Percentiles rank a stretch among this genome's conserved stretches.
Conservation (phyloP, 1,140 invertebrate species). For the Manduca sexta region DNA sequence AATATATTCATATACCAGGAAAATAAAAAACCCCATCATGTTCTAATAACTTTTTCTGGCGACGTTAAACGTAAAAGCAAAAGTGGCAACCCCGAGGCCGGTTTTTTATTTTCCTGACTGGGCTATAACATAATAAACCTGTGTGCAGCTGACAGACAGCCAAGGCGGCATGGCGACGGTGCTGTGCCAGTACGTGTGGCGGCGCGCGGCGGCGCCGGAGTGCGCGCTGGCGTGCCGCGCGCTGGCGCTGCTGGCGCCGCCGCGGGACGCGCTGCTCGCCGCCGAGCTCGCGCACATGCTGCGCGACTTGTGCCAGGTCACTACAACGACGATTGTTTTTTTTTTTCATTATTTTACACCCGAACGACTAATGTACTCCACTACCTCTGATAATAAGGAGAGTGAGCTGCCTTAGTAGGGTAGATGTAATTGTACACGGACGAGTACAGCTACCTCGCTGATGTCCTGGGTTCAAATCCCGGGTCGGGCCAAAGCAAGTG, state of each 20-base stretch:
- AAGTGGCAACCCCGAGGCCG: too few relatives aligned
- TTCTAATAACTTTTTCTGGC: too few relatives aligned
- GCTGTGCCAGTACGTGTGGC: slow-evolving; percentile 42
- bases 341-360: neutral
- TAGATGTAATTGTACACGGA: too few relatives aligned
- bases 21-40: too few relatives aligned
- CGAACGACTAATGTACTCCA: neutral
- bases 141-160: slow-evolving; percentile 42
- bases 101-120: too few relatives aligned
- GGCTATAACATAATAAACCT: neutral
- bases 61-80: too few relatives aligned
- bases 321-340: neutral
- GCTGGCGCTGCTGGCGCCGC: slow-evolving; percentile 56
- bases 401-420: too few relatives aligned
- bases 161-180: slow-evolving; percentile 54
- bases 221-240: slow-evolving; percentile 49
- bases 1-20: too few relatives aligned
- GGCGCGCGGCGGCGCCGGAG: slow-evolving; percentile 27
- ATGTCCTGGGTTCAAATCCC: too few relatives aligned
- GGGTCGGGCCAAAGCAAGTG: too few relatives aligned
- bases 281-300: slow-evolving; percentile 32
- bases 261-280: slow-evolving; percentile 36
- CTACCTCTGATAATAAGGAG: neutral
- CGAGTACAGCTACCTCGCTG: too few relatives aligned
- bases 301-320: slow-evolving; percentile 33